phyloP scores from a whole-genome alignment of 2,888 invertebrate species.

The Cartodere bifasciata region DNA sequence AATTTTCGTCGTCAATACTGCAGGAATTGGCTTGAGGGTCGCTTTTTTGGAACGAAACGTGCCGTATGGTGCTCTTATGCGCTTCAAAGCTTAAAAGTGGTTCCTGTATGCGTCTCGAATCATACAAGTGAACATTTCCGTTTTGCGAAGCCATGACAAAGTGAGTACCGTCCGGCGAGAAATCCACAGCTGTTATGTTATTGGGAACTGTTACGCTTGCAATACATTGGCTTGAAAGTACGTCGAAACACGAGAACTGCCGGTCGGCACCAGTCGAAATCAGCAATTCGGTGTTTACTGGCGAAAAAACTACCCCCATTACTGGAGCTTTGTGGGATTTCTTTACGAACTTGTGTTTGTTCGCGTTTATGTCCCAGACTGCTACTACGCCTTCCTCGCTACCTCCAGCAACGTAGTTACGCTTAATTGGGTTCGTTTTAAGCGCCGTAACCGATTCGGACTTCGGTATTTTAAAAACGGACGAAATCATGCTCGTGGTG shows the following conservation, averaged over 20 bases:
- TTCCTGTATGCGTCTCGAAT: conserved; percentile 39
- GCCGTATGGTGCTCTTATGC: conserved; percentile 39
- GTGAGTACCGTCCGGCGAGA: conserved; percentile 32
- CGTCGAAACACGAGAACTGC: conserved; percentile 43
- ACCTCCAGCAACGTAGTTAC: conserved; percentile 27
- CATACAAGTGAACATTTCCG: conserved; percentile 42
- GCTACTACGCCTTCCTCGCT: conserved; percentile 31
- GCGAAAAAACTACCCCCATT: conserved; percentile 43
- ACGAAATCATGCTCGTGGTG: conserved; percentile 22
- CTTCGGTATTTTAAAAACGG: conserved; percentile 26
- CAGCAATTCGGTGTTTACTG: conserved; percentile 42
- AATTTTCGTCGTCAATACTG: conserved; percentile 1
- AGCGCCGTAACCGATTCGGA: conserved; percentile 26
- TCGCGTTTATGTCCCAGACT: conserved; percentile 31
- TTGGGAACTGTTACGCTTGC: conserved; percentile 24
- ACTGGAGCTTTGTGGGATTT: conserved; percentile 43
- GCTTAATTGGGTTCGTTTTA: conserved; percentile 25
- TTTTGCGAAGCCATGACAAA: conserved; percentile 44
- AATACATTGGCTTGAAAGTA: conserved; percentile 34
- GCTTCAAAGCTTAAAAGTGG: conserved; percentile 38
- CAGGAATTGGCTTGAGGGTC: conserved; percentile 8
- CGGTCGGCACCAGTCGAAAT: conserved; percentile 44
- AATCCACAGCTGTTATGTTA: conserved; percentile 28
- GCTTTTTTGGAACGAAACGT: conserved; percentile 36
- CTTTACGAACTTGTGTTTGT: conserved; percentile 22